Percentiles rank a stretch among this genome's conserved stretches.
Evolutionary conservation across 2,113 vertebrate genomes (phyloP).

Genomic region (Gallinago media): DNA sequence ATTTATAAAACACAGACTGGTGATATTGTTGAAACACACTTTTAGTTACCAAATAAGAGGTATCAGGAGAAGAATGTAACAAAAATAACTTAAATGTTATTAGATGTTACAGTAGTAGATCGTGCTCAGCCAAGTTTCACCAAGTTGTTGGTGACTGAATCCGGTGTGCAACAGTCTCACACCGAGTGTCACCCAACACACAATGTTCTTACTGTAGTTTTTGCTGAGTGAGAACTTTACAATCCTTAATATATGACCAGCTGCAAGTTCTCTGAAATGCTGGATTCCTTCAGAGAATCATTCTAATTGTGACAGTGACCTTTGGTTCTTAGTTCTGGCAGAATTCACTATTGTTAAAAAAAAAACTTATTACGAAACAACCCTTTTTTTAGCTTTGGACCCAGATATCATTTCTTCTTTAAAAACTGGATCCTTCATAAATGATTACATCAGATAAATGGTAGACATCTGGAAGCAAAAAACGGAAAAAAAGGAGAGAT

Average conservation of each 20-base stretch:
- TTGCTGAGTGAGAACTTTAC: neutral
- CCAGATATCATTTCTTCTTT: constrained; percentile 1
- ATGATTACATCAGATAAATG: neutral
- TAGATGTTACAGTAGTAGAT: neutral
- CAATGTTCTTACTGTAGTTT: neutral
- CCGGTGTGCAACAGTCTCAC: neutral
- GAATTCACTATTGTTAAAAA: neutral
- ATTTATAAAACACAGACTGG: neutral
- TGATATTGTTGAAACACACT: neutral
- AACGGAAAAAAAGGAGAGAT: neutral
- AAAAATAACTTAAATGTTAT: neutral
- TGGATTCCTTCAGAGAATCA: neutral
- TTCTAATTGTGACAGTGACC: neutral
- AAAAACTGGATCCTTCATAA: neutral
- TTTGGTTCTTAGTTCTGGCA: neutral
- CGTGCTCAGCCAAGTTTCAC: neutral
- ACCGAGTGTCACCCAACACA: neutral
- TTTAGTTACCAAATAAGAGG: neutral
- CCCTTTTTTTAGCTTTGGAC: neutral
- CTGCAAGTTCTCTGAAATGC: neutral
- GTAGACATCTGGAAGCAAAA: constrained; percentile 6
- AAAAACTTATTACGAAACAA: neutral
- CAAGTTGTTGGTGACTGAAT: neutral
- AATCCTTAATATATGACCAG: neutral
- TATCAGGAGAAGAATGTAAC: neutral